Base-by-base conservation (phyloP, 2,797 vertebrate genomes). In the Bothrops alternatus region DNA sequence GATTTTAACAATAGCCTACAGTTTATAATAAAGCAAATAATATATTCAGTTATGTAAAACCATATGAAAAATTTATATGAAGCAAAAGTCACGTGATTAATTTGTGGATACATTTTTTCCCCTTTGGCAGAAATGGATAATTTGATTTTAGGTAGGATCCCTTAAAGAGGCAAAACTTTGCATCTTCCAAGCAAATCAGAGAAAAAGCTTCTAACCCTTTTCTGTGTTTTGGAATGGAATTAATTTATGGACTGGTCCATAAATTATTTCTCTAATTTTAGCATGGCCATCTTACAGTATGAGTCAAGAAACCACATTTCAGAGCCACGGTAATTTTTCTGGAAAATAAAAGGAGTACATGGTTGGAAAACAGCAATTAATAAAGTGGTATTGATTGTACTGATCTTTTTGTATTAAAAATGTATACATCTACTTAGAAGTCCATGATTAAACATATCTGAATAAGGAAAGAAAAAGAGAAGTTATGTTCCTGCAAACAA, bases 11-110 rank as follows among this genome's bases (percentile, higher is more conserved):
- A 78, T 42, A 37, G 69, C 32, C 16, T 78, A 18, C 32, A 42
- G 69, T 78, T 78, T 78, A 7, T 42, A 78, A 78, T 78, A 78
- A 37, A 42, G 32, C 32, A 42, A 42, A 78, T 37, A 78, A 78
- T 42, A 37, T 78, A 78, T 42, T 78, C 69, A 1, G 69, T 78
- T 37, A 37, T 78, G 32, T 37, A 78, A 78, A 78, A 7, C 2
- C 65, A 69, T 69, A 69, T 32, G n/a, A 32, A 69, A 69, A 7
- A 69, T 69, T 32, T 32, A 69, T 69, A 32, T 18, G 14, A 5
- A 69, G 14, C 37, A 95, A 95, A 88, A 89, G 94, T 93, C 92
- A 20, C 10, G 86, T 4, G n/a, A 60, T 85, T 90, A 78, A 95
- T 78, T 28, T 28, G 56, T 91, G 94, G 94, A 93, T 78, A 93